phyloP scores from a whole-genome alignment of 2,797 vertebrate species.

The Protonibea diacanthus region DNA sequence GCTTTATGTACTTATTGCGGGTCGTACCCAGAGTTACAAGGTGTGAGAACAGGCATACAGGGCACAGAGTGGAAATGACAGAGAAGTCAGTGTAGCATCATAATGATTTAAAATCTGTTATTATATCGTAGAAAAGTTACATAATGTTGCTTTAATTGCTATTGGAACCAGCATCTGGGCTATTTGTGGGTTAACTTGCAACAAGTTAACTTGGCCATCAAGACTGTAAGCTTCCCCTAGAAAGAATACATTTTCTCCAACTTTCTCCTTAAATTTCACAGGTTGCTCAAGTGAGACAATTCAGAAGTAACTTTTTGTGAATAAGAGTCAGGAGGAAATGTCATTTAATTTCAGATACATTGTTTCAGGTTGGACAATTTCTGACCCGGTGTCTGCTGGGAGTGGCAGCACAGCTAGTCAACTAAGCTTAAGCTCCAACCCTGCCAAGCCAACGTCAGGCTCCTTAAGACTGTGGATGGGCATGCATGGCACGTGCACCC shows the following conservation, averaged over 20 bases:
- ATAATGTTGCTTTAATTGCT: not conserved
- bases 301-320: constrained; percentile 1
- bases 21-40: no score
- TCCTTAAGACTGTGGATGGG: constrained; percentile 60
- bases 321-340: constrained; percentile 5
- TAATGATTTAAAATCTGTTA: no score
- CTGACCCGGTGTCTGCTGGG: constrained; percentile 38
- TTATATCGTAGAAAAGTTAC: no score
- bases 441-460: constrained; percentile 57
- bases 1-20: no score
- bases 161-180: constrained; percentile 1
- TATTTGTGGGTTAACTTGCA: not conserved
- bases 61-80: no score
- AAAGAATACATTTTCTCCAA: not conserved
- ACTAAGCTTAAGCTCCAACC: constrained; percentile 68
- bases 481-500: constrained; percentile 64
- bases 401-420: constrained; percentile 39
- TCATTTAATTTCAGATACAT: not conserved
- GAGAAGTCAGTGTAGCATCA: no score
- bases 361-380: constrained; percentile 27
- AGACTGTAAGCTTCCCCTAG: constrained; percentile 4
- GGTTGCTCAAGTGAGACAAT: constrained; percentile 34
- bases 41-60: no score
- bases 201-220: constrained; percentile 11
- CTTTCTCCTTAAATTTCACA: constrained; percentile 10